Evolutionary conservation across 2,888 invertebrate genomes (phyloP).

Genomic region (Neoaliturus tenellus): DNA sequence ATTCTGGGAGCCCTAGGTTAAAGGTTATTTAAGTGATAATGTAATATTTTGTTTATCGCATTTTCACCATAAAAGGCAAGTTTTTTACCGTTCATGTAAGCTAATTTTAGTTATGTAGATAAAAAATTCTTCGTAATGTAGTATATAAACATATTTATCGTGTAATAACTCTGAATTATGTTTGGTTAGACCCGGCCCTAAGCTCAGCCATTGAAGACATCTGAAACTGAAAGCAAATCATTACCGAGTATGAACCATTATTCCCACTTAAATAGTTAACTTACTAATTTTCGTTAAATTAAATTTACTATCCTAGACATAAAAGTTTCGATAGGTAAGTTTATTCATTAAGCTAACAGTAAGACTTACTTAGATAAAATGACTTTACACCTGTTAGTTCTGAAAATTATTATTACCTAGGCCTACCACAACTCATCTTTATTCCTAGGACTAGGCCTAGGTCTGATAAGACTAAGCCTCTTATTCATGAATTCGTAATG

Average conservation of each 20-base stretch:
- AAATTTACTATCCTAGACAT: too few relatives aligned
- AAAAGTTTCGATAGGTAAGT: too few relatives aligned
- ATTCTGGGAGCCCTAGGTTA: background rate
- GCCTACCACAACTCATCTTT: too few relatives aligned
- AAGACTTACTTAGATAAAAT: too few relatives aligned
- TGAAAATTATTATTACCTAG: too few relatives aligned
- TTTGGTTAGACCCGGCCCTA: slow-evolving; percentile 6
- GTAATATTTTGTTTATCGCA: background rate
- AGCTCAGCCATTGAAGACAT: background rate
- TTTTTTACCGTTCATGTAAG: background rate
- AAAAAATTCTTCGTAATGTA: background rate
- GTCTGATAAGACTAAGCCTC: too few relatives aligned
- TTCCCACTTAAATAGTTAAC: too few relatives aligned
- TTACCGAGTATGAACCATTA: background rate
- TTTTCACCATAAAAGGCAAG: background rate
- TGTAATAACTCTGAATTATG: background rate
- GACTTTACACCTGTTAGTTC: too few relatives aligned
- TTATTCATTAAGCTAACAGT: too few relatives aligned
- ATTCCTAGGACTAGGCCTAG: too few relatives aligned
- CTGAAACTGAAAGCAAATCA: background rate
- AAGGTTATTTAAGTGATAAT: slow-evolving; percentile 24
- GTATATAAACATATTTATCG: background rate
- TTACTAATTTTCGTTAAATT: too few relatives aligned
- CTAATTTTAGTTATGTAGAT: background rate
- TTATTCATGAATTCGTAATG: too few relatives aligned